Percentiles rank a stretch among this genome's conserved stretches.
phyloP scores from a whole-genome alignment of 1,140 invertebrate species.

The Drosophila biarmipes region DNA sequence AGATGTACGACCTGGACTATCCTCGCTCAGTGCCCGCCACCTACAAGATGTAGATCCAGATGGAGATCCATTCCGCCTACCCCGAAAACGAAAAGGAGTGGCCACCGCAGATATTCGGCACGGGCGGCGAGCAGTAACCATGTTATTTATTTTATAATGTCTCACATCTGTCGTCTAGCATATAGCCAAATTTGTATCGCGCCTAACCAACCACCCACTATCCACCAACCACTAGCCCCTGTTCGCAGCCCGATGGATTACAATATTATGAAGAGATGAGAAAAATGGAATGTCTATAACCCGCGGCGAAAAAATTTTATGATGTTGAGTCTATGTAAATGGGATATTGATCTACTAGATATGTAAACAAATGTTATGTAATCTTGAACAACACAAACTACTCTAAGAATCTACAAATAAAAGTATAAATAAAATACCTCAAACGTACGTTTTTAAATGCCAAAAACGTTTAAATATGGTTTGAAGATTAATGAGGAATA shows the following conservation, averaged over 20 bases:
- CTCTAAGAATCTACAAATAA: slow-evolving; percentile 45
- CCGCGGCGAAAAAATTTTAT: slow-evolving; percentile 39
- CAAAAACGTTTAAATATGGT: too few species aligned
- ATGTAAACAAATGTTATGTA: slow-evolving; percentile 70
- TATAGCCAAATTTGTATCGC: slow-evolving; percentile 41
- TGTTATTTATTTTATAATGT: slow-evolving; percentile 77
- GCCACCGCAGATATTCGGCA: slow-evolving; percentile 39
- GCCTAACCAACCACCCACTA: slow-evolving; percentile 18
- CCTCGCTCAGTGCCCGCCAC: slow-evolving; percentile 87
- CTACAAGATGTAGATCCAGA: slow-evolving; percentile 59
- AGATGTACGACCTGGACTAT: slow-evolving; percentile 92
- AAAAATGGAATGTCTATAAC: slow-evolving; percentile 5
- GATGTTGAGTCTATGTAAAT: slow-evolving; percentile 64
- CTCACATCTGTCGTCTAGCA: slow-evolving; percentile 52
- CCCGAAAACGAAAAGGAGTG: slow-evolving; percentile 18
- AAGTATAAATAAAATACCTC: slow-evolving; percentile 4
- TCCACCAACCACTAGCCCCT: slow-evolving; percentile 26
- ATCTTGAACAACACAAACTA: slow-evolving; percentile 65
- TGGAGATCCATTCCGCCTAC: slow-evolving; percentile 49
- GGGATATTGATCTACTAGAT: slow-evolving; percentile 73
- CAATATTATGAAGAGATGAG: background rate
- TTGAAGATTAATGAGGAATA: too few species aligned
- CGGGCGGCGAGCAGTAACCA: slow-evolving; percentile 47
- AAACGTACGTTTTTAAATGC: background rate
- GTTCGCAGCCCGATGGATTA: slow-evolving; percentile 10